phyloP scores from a whole-genome alignment of 2,888 invertebrate genomes.

The Taphrorychus bicolor region DNA sequence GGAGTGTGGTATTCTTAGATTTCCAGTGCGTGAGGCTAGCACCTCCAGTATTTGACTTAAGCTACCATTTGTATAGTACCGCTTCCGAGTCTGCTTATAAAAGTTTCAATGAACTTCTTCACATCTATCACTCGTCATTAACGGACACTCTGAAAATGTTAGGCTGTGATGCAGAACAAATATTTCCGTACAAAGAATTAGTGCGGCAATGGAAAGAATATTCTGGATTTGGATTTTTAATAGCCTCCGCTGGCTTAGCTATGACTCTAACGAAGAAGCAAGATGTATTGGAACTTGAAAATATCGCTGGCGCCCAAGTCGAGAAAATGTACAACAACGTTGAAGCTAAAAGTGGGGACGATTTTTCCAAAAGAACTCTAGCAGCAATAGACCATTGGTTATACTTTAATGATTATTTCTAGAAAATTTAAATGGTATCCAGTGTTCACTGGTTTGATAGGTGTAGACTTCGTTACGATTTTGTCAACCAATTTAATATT shows the following conservation, averaged over 20 bases:
- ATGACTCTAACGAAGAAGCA: neutral
- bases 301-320: neutral
- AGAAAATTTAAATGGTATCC: too few species aligned
- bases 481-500: too few species aligned
- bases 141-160: neutral
- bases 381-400: neutral
- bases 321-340: neutral
- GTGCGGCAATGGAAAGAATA: slow-evolving; percentile 9
- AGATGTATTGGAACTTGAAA: neutral
- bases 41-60: slow-evolving; percentile 32
- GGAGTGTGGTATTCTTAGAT: slow-evolving; percentile 14
- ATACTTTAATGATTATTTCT: neutral
- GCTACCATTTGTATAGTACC: slow-evolving; percentile 26
- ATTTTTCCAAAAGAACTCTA: neutral
- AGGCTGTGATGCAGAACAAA: slow-evolving; percentile 3
- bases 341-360: neutral
- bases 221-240: neutral
- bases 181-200: slow-evolving; percentile 13
- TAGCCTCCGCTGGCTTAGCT: neutral
- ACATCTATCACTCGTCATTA: slow-evolving; percentile 5
- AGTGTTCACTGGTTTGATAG: too few species aligned
- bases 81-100: neutral
- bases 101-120: neutral
- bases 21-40: slow-evolving; percentile 24
- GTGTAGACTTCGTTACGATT: too few species aligned